Conservation (phyloP, 1,140 invertebrate species). For the Colletes latitarsis region DNA sequence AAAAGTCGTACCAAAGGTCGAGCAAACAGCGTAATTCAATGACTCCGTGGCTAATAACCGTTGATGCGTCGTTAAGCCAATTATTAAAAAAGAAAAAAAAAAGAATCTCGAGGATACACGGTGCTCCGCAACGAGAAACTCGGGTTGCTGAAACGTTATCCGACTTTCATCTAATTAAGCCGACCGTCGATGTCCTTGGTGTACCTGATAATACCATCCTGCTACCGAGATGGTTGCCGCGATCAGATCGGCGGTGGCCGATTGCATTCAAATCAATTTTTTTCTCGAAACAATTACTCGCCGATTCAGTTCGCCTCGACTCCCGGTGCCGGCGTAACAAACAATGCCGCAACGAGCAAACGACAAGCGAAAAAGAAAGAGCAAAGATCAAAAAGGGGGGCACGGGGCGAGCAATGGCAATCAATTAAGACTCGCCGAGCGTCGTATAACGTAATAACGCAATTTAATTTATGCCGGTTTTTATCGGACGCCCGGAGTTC, state of each 20-base stretch:
- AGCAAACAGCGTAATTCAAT: too few species aligned
- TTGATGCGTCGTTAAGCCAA: too few species aligned
- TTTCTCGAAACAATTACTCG: conserved; percentile 10
- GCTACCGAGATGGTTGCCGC: background rate
- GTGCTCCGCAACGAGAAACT: too few species aligned
- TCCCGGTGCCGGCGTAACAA: background rate
- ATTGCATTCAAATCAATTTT: conserved; percentile 17
- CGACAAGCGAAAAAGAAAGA: background rate
- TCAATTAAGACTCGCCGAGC: conserved; percentile 54
- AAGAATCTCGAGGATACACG: too few species aligned
- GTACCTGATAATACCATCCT: too few species aligned
- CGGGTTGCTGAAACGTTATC: too few species aligned
- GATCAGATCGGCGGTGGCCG: background rate
- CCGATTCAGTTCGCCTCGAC: background rate
- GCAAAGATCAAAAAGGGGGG: background rate
- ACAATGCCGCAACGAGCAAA: background rate
- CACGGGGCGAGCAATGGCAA: conserved; percentile 41
- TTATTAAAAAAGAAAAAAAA: too few species aligned
- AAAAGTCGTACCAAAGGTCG: too few species aligned
- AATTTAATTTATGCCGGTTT: conserved; percentile 63
- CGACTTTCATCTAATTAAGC: background rate
- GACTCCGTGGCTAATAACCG: too few species aligned
- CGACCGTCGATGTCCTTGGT: background rate
- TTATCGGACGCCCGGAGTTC: conserved; percentile 61
- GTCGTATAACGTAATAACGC: conserved; percentile 61